Conservation (phyloP, 2,888 invertebrate species). For the Endomychus coccineus region DNA sequence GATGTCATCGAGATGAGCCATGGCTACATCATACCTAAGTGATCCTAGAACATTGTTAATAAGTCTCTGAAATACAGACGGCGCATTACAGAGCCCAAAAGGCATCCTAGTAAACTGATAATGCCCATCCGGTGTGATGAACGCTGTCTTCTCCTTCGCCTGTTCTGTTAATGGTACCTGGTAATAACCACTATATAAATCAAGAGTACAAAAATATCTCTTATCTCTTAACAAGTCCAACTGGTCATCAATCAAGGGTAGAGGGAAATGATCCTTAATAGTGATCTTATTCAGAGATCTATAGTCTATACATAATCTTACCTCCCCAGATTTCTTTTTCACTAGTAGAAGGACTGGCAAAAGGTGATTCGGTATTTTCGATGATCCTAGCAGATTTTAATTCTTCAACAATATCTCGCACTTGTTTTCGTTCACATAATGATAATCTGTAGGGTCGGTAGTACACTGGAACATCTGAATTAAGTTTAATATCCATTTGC, state of each 20-base stretch:
- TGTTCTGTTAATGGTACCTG: slow-evolving; percentile 5
- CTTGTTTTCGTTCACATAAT: neutral
- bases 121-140: no score
- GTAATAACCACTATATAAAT: slow-evolving; percentile 10
- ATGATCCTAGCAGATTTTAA: neutral
- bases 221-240: neutral
- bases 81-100: slow-evolving; percentile 3
- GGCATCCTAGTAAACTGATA: neutral
- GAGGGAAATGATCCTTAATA: slow-evolving; percentile 1
- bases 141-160: slow-evolving; percentile 9
- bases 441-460: slow-evolving; percentile 2
- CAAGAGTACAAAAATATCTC: slow-evolving; percentile 7
- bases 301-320: slow-evolving; percentile 2
- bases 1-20: slow-evolving; percentile 2
- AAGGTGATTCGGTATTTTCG: neutral
- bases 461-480: no score
- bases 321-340: neutral
- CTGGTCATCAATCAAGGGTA: slow-evolving; percentile 2
- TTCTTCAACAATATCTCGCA: slow-evolving; percentile 1
- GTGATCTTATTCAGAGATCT: slow-evolving; percentile 2
- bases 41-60: slow-evolving; percentile 1
- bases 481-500: no score
- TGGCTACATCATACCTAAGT: neutral
- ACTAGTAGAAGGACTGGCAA: slow-evolving; percentile 3
- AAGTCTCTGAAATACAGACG: slow-evolving; percentile 7